Evolutionary conservation across 2,888 invertebrate genomes (phyloP).

Genomic region (Amitus sp.): DNA sequence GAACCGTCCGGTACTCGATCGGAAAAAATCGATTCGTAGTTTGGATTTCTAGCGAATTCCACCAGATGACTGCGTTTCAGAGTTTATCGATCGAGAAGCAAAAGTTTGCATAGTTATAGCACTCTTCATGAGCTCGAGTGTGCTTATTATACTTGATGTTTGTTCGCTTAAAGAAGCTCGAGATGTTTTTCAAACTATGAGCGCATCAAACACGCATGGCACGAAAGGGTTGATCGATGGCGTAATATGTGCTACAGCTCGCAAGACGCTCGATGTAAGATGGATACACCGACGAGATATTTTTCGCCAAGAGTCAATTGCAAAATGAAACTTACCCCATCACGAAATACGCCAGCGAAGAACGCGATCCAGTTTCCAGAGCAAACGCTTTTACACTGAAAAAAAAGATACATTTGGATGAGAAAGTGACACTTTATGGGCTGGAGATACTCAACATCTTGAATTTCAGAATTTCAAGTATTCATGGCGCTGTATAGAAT

Average conservation of each 20-base stretch:
- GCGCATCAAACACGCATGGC: constrained; percentile 30
- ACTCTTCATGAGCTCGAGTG: constrained; percentile 3
- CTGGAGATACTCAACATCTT: too few relatives aligned
- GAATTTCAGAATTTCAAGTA: too few relatives aligned
- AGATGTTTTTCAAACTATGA: constrained; percentile 16
- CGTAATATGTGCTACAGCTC: constrained; percentile 29
- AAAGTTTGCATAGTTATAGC: background rate
- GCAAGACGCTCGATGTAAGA: constrained; percentile 30
- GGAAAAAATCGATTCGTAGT: too few relatives aligned
- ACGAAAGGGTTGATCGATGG: constrained; percentile 34
- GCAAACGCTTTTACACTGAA: constrained; percentile 9
- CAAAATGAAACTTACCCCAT: constrained; percentile 28
- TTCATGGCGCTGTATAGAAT: too few relatives aligned
- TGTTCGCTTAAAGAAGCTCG: constrained; percentile 23
- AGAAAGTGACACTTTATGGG: too few relatives aligned
- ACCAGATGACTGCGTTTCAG: too few relatives aligned
- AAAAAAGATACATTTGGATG: too few relatives aligned
- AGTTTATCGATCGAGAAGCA: background rate
- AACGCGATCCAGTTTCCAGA: background rate
- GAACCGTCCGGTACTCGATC: too few relatives aligned
- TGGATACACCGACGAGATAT: constrained; percentile 30
- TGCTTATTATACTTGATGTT: constrained; percentile 25
- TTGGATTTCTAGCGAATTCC: background rate
- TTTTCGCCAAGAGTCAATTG: constrained; percentile 28
- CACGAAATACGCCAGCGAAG: constrained; percentile 10